Percentiles rank a stretch among this genome's conserved stretches.
These are phyloP conservation scores for Leptodactylus fallax DNA, from an alignment of 2,797 vertebrate species.

Conservation along the genomic window DNA sequence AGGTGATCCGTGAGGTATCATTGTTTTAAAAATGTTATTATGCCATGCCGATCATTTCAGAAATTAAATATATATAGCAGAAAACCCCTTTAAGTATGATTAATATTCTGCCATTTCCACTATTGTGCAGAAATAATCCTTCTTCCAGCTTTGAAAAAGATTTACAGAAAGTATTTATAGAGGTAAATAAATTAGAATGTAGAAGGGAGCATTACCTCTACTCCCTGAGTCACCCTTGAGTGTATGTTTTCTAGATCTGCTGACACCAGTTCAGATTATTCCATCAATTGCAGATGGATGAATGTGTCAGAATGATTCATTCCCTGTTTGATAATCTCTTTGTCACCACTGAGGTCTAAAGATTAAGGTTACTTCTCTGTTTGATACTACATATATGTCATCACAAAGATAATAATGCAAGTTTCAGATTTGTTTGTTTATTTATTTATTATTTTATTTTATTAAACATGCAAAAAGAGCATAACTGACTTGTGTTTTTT, in stretches of 20 bases:
- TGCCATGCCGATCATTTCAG: too few relatives aligned
- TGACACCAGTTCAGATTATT: slow-evolving; percentile 38
- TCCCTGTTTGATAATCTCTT: slow-evolving; percentile 25
- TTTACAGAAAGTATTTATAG: not conserved
- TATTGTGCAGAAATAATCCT: too few relatives aligned
- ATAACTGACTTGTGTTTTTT: not conserved
- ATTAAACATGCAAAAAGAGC: not conserved
- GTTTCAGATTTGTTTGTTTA: not conserved
- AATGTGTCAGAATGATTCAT: slow-evolving; percentile 49
- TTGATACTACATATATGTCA: not conserved
- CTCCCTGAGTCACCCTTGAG: not conserved
- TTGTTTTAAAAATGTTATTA: too few relatives aligned
- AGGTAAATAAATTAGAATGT: not conserved
- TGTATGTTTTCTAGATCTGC: slow-evolving; percentile 19
- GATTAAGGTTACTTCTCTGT: slow-evolving; percentile 11
- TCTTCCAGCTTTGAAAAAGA: not conserved
- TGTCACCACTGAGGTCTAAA: slow-evolving; percentile 21
- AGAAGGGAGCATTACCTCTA: not conserved
- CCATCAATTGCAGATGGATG: slow-evolving; percentile 23
- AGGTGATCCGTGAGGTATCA: too few relatives aligned
- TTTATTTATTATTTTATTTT: not conserved
- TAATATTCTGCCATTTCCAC: too few relatives aligned
- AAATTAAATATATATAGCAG: too few relatives aligned
- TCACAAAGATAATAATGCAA: not conserved
- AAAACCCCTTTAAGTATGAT: too few relatives aligned